Conservation (phyloP, 1,140 invertebrate species). For the Drosophila nasuta region DNA sequence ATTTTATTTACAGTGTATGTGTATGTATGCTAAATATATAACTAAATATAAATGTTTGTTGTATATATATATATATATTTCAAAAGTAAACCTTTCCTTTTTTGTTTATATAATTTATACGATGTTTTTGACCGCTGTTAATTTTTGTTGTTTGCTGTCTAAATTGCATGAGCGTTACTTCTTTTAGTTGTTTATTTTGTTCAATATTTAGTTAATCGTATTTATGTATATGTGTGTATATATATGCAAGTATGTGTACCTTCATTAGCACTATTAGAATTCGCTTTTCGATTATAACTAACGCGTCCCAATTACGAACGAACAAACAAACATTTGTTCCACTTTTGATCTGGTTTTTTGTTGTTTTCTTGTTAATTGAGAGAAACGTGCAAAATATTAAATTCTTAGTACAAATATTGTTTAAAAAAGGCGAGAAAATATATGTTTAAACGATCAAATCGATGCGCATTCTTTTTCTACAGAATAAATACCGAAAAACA, state of each 20-base stretch:
- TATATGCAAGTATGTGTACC: constrained; percentile 49
- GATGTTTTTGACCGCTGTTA: constrained; percentile 55
- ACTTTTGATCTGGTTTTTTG: not conserved
- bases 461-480: constrained; percentile 41
- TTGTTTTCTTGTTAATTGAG: constrained; percentile 35
- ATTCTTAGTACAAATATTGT: constrained; percentile 46
- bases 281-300: constrained; percentile 54
- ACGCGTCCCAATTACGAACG: constrained; percentile 30
- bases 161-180: constrained; percentile 37
- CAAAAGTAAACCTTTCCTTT: constrained; percentile 79
- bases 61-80: constrained; percentile 73
- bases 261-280: constrained; percentile 73
- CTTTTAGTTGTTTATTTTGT: constrained; percentile 43
- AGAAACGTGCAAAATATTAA: constrained; percentile 60
- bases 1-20: constrained; percentile 83
- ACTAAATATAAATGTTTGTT: constrained; percentile 80
- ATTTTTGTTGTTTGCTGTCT: constrained; percentile 33
- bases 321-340: constrained; percentile 13
- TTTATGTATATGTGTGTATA: constrained; percentile 42
- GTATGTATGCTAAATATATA: constrained; percentile 82
- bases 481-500: constrained; percentile 60
- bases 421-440: constrained; percentile 27
- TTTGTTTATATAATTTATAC: constrained; percentile 61
- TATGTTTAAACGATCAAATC: constrained; percentile 31
- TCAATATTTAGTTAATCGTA: constrained; percentile 68